Base-by-base conservation (phyloP, 2,888 invertebrate genomes). In the Rhimphoctona megacephalus region DNA sequence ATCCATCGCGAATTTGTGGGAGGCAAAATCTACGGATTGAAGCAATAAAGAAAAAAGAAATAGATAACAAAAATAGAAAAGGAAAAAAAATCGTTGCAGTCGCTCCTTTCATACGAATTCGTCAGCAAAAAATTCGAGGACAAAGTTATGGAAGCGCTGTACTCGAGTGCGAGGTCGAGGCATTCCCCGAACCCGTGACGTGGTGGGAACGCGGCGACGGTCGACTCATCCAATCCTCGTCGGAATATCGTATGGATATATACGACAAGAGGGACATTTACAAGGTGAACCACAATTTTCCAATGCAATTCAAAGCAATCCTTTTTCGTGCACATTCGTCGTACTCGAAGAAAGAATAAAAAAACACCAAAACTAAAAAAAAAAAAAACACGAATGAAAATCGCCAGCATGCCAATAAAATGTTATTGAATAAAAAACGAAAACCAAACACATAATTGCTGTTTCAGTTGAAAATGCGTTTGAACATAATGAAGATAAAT, bases 201-300 rank as follows among this genome's bases (percentile, higher is more conserved):
- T 98, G 98, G 90, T 98, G 98, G 98, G 97, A 98, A 92, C 95
- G 96, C 22, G 95, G 95, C 5, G 97, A 98, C 90, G 98, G 97
- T 2, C 95, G 96, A 43, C 96, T 97, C 11, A 94, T 98, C 9
- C 97, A 97, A 93, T 94, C 94, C 54, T 95, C 95, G 54, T 96
- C 96, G 83, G 97, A 97, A 92, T 96, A 96, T 92, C 95, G 95
- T 89, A 96, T 96, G 85, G 95, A 95, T 85, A 95, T 95, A 92
- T 92, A 95, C 90, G 95, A 96, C 91, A 92, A 95, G 92, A 94
- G 95, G 91, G 95, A 95, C 83, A 93, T 94, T 77, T 95, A 95
- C 90, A 95, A 94, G 93, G 95, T 95, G 19, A 14, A 49, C 72
- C 22, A 67, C 33, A 72, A 49, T 79, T 78, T 83, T 66, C 54